Evolutionary conservation across 2,113 vertebrate species (phyloP), one percentile per base, ranked within the genome.

Genomic region (Varanus salvator): DNA sequence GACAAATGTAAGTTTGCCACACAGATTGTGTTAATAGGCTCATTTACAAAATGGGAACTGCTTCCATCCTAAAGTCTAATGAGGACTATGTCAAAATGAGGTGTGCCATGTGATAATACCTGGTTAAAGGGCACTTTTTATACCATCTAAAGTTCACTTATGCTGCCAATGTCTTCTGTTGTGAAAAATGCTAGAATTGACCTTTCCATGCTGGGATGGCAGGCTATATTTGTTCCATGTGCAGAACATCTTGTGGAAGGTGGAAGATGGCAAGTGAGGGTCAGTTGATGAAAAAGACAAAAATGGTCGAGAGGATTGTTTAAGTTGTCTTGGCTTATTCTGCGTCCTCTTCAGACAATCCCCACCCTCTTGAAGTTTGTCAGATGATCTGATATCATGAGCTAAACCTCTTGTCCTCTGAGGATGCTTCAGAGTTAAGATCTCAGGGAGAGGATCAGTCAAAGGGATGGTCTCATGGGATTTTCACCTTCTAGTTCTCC

Each of bases 161-260:
- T 93, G n/a, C 25, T 85, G 76, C 48, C 71, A 82, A 78, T 84
- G 68, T 74, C 85, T 92, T 88, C 2, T 88, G 60, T 74, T 80
- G n/a, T 92, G 88, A 72, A 90, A 95, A 91, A 57, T 72, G 91
- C 64, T 80, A 93, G 89, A 90, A 78, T 52, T 48, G 38, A 48
- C 17, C 23, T 14, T 15, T 7, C 52, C 52, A 80, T 80, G 27
- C 29, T n/a, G 29, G 34, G 60, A 44, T 34, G 23, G 5, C 19
- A 66, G 23, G 81, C 1, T 38, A 44, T n/a, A 9, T 23, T 84
- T 8, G 8, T 25, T 84, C 57, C 21, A 44, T 44, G n/a, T 44
- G 19, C 81, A 84, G 23, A 66, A 44, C 3, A 38, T 11, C 8
- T 44, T 44, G 38, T 44, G 8, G n/a, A 38, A 44, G 81, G 38